Evolutionary conservation across 2,113 vertebrate genomes (phyloP).

Genomic region (Pelvicachromis taeniatus): DNA sequence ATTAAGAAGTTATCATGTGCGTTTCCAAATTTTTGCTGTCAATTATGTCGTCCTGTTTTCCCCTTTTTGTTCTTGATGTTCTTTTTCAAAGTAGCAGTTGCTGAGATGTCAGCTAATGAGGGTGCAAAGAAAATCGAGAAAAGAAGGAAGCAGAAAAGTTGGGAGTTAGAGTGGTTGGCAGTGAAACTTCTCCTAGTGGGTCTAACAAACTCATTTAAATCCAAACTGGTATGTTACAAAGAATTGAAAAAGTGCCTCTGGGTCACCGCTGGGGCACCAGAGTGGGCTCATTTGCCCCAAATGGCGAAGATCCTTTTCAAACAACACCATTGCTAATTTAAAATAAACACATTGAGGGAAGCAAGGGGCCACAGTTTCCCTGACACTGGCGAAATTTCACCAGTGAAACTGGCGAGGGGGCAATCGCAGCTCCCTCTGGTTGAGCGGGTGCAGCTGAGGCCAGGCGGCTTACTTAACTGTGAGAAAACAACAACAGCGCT

Average conservation of each 20-base stretch:
- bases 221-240: neutral
- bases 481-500: slow-evolving; percentile 31
- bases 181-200: neutral
- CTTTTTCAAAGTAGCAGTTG: neutral
- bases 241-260: neutral
- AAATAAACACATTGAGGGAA: slow-evolving; percentile 18
- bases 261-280: slow-evolving; percentile 3
- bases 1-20: neutral
- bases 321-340: slow-evolving; percentile 22
- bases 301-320: slow-evolving; percentile 15
- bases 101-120: slow-evolving; percentile 27
- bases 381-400: slow-evolving; percentile 28
- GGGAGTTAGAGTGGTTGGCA: neutral
- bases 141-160: neutral
- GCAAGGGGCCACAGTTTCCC: slow-evolving; percentile 16
- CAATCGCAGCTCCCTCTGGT: neutral
- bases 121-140: neutral
- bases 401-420: neutral
- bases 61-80: neutral
- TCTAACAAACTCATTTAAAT: slow-evolving; percentile 37
- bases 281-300: slow-evolving; percentile 13
- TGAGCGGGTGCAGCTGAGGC: slow-evolving; percentile 36
- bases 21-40: neutral
- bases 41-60: neutral
- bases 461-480: slow-evolving; percentile 9